These are phyloP conservation scores for Anas platyrhynchos DNA, from an alignment of 2,113 vertebrate genomes.

Conservation along the genomic window DNA sequence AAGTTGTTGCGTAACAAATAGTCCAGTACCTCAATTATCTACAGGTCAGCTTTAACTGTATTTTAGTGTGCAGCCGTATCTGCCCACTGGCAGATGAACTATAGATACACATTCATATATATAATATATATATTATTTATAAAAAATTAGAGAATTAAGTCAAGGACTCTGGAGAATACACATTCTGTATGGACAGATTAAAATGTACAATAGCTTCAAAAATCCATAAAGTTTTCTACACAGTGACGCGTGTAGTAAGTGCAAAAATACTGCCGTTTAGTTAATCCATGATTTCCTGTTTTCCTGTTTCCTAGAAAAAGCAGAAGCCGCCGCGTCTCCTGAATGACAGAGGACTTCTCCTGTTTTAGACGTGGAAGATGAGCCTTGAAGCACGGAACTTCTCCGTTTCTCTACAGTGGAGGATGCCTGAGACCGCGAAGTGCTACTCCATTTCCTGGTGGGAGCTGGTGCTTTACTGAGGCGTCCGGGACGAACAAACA, in stretches of 20 bases:
- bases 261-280: slow-evolving; percentile 77
- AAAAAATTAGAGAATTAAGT: slow-evolving; percentile 79
- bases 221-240: slow-evolving; percentile 71
- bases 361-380: slow-evolving; percentile 10
- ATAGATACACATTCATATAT: slow-evolving; percentile 79
- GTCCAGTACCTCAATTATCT: slow-evolving; percentile 82
- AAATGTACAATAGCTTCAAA: slow-evolving; percentile 78
- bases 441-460: slow-evolving; percentile 65
- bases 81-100: slow-evolving; percentile 72
- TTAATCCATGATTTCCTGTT: slow-evolving; percentile 78
- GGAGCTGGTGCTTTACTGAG: slow-evolving; percentile 80
- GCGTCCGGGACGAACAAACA: slow-evolving; percentile 84
- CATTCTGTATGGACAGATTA: slow-evolving; percentile 73
- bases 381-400: slow-evolving; percentile 33
- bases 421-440: slow-evolving; percentile 68
- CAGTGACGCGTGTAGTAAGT: slow-evolving; percentile 75
- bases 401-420: slow-evolving; percentile 66
- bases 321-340: slow-evolving; percentile 67
- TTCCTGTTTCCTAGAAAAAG: slow-evolving; percentile 77
- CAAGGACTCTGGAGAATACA: slow-evolving; percentile 74
- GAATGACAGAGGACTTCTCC: slow-evolving; percentile 51
- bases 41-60: slow-evolving; percentile 71
- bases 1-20: slow-evolving; percentile 67
- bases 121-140: slow-evolving; percentile 81
- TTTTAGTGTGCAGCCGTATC: slow-evolving; percentile 75